Evolutionary conservation across 1,140 invertebrate species (phyloP).

Genomic region (Drosophila auraria): DNA sequence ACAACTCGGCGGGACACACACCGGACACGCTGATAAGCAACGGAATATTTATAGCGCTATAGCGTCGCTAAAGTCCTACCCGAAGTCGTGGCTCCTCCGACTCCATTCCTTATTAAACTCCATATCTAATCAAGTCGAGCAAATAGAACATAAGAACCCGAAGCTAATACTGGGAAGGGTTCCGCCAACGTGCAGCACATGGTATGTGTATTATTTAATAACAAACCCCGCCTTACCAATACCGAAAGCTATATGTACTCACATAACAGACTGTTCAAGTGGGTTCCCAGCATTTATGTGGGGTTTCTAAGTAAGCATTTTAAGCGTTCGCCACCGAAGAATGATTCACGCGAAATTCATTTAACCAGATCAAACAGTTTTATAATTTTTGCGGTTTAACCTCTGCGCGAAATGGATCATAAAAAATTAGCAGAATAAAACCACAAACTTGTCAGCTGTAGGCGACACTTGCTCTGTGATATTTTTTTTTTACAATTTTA

Average conservation of each 20-base stretch:
- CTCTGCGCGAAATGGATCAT: not conserved
- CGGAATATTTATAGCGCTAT: constrained; percentile 72
- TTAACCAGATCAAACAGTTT: constrained; percentile 51
- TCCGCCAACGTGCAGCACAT: constrained; percentile 19
- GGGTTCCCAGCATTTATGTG: constrained; percentile 31
- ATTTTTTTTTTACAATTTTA: not conserved
- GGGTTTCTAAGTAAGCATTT: constrained; percentile 25
- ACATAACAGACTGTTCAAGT: constrained; percentile 43
- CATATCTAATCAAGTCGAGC: constrained; percentile 69
- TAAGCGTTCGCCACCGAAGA: constrained; percentile 1
- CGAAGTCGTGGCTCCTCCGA: constrained; percentile 34
- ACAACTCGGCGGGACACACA: constrained; percentile 23
- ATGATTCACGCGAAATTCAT: constrained; percentile 60
- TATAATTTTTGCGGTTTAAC: constrained; percentile 26
- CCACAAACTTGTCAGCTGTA: constrained; percentile 6
- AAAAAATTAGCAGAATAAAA: constrained; percentile 32
- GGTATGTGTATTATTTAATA: constrained; percentile 47
- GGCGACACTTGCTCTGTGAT: constrained; percentile 20
- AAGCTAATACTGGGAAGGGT: constrained; percentile 61
- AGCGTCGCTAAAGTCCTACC: constrained; percentile 52
- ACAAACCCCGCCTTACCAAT: constrained; percentile 22
- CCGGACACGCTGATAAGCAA: constrained; percentile 65
- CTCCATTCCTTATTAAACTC: constrained; percentile 13
- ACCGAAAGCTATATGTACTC: not conserved
- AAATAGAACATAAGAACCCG: constrained; percentile 64